Conservation (phyloP, 2,888 invertebrate genomes). For the Andricus quercusramuli region DNA sequence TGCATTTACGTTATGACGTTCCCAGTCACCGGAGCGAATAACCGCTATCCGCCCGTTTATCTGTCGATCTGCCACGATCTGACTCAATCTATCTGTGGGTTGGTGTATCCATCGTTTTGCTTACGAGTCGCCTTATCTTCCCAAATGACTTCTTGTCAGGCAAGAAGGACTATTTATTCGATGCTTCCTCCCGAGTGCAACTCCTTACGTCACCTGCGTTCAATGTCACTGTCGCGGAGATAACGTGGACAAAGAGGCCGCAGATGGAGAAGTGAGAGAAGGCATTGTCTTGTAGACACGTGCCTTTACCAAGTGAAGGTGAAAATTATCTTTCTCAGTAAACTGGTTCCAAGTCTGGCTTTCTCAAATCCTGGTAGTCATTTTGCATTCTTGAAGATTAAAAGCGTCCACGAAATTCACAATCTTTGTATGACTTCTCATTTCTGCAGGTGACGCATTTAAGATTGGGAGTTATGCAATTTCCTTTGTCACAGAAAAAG, state of each 20-base stretch:
- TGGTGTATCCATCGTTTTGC: background rate
- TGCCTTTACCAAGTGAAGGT: background rate
- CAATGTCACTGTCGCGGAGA: slow-evolving; percentile 29
- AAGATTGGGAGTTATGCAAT: too few species aligned
- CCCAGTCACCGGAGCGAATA: slow-evolving; percentile 19
- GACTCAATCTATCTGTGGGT: slow-evolving; percentile 4
- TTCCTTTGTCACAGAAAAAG: too few species aligned
- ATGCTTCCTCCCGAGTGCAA: slow-evolving; percentile 17
- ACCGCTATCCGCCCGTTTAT: slow-evolving; percentile 5
- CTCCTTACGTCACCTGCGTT: slow-evolving; percentile 25
- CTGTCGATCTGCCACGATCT: slow-evolving; percentile 9
- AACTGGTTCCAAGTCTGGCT: background rate
- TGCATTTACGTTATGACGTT: slow-evolving; percentile 10
- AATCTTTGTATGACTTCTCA: background rate
- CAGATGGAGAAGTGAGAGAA: background rate
- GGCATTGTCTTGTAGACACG: background rate
- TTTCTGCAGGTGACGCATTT: too few species aligned
- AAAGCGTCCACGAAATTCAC: background rate
- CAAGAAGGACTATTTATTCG: slow-evolving; percentile 13
- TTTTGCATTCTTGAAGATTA: slow-evolving; percentile 5
- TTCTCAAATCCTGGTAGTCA: background rate
- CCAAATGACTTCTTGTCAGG: background rate
- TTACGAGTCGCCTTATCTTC: slow-evolving; percentile 3
- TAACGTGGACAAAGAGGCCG: slow-evolving; percentile 20
- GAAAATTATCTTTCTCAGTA: background rate